These are phyloP conservation scores for Drosophila carrolli DNA, from an alignment of 1,140 invertebrate species.

Conservation along the genomic window DNA sequence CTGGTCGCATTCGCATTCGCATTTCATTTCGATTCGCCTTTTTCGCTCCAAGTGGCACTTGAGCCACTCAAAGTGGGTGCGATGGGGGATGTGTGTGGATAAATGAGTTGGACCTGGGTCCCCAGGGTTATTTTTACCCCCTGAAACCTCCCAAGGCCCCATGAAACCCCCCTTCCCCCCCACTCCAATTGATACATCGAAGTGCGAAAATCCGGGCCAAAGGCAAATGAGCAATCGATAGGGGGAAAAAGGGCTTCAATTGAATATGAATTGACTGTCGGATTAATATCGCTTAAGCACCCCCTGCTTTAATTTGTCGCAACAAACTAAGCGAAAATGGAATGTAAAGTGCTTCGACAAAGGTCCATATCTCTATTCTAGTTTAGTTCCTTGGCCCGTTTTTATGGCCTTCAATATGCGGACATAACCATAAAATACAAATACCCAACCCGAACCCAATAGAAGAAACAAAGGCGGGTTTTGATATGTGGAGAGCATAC, in stretches of 20 bases:
- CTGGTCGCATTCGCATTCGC: slow-evolving; percentile 2
- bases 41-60: slow-evolving; percentile 44
- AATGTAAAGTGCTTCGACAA: slow-evolving; percentile 61
- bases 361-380: slow-evolving; percentile 12
- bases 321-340: slow-evolving; percentile 50
- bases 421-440: slow-evolving; percentile 66
- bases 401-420: slow-evolving; percentile 52
- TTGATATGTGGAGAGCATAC: slow-evolving; percentile 14
- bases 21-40: slow-evolving; percentile 21
- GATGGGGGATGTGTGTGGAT: slow-evolving; percentile 17
- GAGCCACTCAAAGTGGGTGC: slow-evolving; percentile 18
- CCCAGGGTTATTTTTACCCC: not conserved
- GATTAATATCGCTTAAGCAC: slow-evolving; percentile 48
- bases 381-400: slow-evolving; percentile 17
- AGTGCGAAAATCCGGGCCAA: slow-evolving; percentile 46
- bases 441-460: slow-evolving; percentile 4
- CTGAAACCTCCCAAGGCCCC: no score
- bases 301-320: slow-evolving; percentile 35
- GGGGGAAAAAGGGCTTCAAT: slow-evolving; percentile 54
- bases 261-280: slow-evolving; percentile 70
- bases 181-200: slow-evolving; percentile 1
- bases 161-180: not conserved
- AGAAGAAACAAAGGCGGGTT: not conserved
- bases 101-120: slow-evolving; percentile 33
- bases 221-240: slow-evolving; percentile 59